Evolutionary conservation across 2,113 vertebrate genomes (phyloP), one percentile per base, ranked within the genome.

Genomic region (Macheiramphus alcinus): DNA sequence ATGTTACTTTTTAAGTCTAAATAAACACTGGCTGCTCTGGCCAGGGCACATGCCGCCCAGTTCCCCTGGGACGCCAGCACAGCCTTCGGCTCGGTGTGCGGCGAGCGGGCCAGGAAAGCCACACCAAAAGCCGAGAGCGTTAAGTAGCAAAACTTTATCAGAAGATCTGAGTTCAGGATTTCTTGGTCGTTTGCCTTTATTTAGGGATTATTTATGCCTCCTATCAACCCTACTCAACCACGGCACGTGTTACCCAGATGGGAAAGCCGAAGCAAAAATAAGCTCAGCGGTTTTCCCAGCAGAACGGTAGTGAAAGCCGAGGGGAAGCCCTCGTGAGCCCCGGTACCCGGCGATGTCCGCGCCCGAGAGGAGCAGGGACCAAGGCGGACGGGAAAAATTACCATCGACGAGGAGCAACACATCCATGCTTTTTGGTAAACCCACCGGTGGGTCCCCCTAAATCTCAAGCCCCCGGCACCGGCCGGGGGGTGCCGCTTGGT

Each of bases 121-220:
- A 1, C 62, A 45, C 36, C 50, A 32, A 71, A 84, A 78, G 65
- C 82, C 7, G 3, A 43, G 61, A 74, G 61, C 75, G 3, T 21
- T 40, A 92, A 89, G 88, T 19, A 92, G 83, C 86, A 61, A 63
- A 91, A 56, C 82, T 71, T 59, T 63, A 91, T 81, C 88, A 68
- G 92, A 67, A 78, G 74, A 95, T 84, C 86, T 79, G 83, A 91
- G 59, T 38, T 79, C 53, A 68, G 92, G 90, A 95, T 94, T 96
- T 96, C 94, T 90, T 86, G 70, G 81, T 88, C 93, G 76, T 87
- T 95, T 93, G 88, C 80, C 85, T 93, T 92, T 91, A 85, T 84
- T 94, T 80, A 53, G 72, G 42, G 67, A 62, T 86, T 86, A 95
- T 92, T 93, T 94, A 94, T 94, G 88, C 65, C 80, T 92, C 61